phyloP scores from a whole-genome alignment of 2,113 vertebrate genomes.

The Notarius quadriscutis region DNA sequence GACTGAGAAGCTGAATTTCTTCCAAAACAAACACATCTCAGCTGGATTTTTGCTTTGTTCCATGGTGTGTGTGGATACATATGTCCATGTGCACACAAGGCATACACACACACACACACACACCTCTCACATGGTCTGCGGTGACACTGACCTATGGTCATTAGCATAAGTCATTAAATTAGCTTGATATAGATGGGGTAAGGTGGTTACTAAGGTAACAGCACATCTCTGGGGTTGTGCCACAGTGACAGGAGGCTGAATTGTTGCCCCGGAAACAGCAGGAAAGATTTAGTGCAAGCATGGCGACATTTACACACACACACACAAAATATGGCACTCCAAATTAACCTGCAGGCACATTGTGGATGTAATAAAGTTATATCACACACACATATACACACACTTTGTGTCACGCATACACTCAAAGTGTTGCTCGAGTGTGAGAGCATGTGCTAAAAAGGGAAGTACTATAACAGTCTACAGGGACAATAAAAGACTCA shows the following conservation, averaged over 20 bases:
- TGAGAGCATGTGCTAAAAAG: conserved; percentile 17
- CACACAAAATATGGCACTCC: neutral
- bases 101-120: neutral
- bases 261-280: conserved; percentile 51
- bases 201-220: conserved; percentile 50
- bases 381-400: neutral
- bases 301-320: neutral
- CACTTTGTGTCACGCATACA: conserved; percentile 1
- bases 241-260: conserved; percentile 47
- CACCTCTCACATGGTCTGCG: neutral
- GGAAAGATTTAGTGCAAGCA: conserved; percentile 16
- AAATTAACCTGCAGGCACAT: neutral
- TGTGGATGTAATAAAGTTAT: neutral
- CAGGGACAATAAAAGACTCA: neutral
- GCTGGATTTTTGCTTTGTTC: neutral
- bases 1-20: neutral
- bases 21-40: neutral
- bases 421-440: neutral
- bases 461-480: conserved; percentile 9
- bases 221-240: conserved; percentile 23
- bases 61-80: neutral
- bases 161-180: conserved; percentile 39
- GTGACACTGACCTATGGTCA: conserved; percentile 17
- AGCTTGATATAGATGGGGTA: conserved; percentile 29
- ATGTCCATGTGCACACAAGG: neutral